Evolutionary conservation across 2,888 invertebrate genomes (phyloP), one percentile per base, ranked within the genome.

Genomic region (Epinotia brunnichana): DNA sequence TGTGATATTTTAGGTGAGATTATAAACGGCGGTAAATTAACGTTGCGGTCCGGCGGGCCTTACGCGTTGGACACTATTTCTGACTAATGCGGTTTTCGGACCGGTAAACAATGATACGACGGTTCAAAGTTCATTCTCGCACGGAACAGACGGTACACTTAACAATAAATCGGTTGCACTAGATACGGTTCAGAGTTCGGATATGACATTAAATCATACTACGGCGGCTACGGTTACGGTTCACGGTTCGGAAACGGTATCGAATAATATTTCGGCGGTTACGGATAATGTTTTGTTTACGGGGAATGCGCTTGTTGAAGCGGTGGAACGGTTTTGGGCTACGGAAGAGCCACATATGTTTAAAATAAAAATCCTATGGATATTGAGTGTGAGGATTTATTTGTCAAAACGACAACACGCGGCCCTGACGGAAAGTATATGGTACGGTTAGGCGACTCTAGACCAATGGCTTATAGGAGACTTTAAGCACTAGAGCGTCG

Each of bases 221-320:
- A 29, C 29, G 29, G 29, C 29, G 4, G 5, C 29, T 29, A 3
- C 29, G 4, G 59, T 59, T 59, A 15, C 59, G n/a, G 59, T n/a
- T 59, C n/a, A 39, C n/a, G 11, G 19, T 10, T 19, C 17, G 2
- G 19, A 53, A 19, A 59, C 35, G 39, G 59, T 59, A 35, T 29
- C 17, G 9, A 15, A 59, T 39, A n/a, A n/a, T 35, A 1, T 15
- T 21, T 29, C 59, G 59, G 59, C 29, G 29, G 5, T 29, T 29
- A 29, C 29, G 29, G 29, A 29, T 29, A 29, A 59, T 39, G 35
- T 35, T 39, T 5, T 59, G 2, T 59, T 59, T 35, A 35, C 59
- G 59, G 59, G 59, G 2, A 59, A 21, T 5, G 17, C 59, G n/a
- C 59, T 59, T 59, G 35, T 59, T n/a, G 59, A 59, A 59, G 39